phyloP scores from a whole-genome alignment of 2,113 vertebrate genomes.

The Rhinolophus sinicus region DNA sequence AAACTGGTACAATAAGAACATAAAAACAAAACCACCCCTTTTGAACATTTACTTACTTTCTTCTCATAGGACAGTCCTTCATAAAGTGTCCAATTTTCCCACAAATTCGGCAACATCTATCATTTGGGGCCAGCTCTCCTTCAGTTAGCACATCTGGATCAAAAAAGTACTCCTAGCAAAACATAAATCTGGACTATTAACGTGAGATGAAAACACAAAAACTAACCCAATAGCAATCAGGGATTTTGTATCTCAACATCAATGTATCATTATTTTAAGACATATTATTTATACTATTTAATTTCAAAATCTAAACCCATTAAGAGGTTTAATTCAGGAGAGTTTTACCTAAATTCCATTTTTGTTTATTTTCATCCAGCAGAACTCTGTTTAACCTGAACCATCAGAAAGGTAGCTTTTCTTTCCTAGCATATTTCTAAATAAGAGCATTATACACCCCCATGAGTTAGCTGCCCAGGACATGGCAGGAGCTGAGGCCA shows the following conservation, averaged over 20 bases:
- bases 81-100: slow-evolving; percentile 98
- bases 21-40: not conserved
- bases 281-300: not conserved
- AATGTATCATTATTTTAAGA: not conserved
- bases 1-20: slow-evolving; percentile 21
- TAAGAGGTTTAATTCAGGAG: not conserved
- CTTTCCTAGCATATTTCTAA: not conserved
- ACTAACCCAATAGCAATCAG: not conserved
- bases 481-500: not conserved
- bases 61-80: slow-evolving; percentile 95
- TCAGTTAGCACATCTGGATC: slow-evolving; percentile 95
- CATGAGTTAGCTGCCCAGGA: not conserved
- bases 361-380: not conserved
- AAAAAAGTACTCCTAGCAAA: slow-evolving; percentile 94
- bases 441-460: not conserved
- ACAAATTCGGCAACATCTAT: slow-evolving; percentile 96
- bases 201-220: slow-evolving; percentile 10
- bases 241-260: not conserved
- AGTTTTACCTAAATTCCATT: not conserved
- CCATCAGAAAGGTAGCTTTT: not conserved
- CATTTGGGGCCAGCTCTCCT: slow-evolving; percentile 95
- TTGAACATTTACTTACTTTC: slow-evolving; percentile 87
- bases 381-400: not conserved
- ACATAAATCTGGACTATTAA: slow-evolving; percentile 46
- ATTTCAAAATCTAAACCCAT: not conserved